Evolutionary conservation across 2,888 invertebrate genomes (phyloP), one percentile per base, ranked within the genome.

Genomic region (Tenthredo mesomela): DNA sequence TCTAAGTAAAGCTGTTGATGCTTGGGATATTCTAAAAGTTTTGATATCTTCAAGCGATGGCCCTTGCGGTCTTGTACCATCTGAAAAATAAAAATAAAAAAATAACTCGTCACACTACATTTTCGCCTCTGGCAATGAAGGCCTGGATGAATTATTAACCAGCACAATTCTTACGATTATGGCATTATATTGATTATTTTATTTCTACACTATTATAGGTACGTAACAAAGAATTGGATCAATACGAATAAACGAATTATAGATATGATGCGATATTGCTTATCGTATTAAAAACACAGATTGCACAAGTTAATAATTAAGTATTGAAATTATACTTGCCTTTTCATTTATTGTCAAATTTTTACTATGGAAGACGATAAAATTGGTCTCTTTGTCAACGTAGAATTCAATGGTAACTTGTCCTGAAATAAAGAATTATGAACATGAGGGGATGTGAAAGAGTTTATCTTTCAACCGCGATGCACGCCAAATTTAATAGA

Each of bases 1-100:
- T 97, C 97, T 87, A 97, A 95, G 90, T 97, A 97, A 43, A 98
- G 94, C 94, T 98, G 98, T 91, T 98, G 97, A 85, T 97, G 96
- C 7, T 96, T 96, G 37, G 96, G 96, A 92, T 97, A 98, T 92
- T 98, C 97, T 90, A 98, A 93, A 15, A 96, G 94, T 93, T 95
- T 96, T 9, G 95, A 94, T 88, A 96, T 95, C 91, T 96, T 95
- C 80, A 97, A 94, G 88, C 96, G 96, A 83, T 97, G 96, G 0
- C 97, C 97, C 89, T 96, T 95, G 80, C 94, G 94, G 89, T 95
- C 95, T 91, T 95, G 95, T 87, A 95, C 94, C 93, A 95, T 94
- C 94, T 94, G 88, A 1, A 50, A 37, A 18, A 70, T 2, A 29
- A 29, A 1, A 1, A 29, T 29, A n/a, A n/a, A n/a, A n/a, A n/a